These are phyloP conservation scores for Machimus atricapillus DNA, from an alignment of 2,888 invertebrate genomes.

Conservation along the genomic window DNA sequence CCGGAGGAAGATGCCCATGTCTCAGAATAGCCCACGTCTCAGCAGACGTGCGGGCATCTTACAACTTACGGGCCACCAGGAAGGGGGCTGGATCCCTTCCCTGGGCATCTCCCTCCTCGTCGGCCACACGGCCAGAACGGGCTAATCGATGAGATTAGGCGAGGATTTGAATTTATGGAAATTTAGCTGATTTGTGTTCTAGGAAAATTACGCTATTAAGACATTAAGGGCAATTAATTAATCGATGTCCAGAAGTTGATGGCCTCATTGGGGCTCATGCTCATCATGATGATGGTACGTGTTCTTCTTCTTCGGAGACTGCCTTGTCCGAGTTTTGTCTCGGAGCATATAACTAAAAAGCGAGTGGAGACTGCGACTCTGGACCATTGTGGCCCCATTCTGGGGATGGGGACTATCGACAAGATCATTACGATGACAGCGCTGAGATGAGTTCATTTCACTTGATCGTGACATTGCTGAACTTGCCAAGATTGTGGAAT, in stretches of 20 bases:
- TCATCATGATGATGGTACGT: background rate
- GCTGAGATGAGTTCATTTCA: slow-evolving; percentile 41
- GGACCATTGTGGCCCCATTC: background rate
- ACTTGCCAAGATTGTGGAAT: slow-evolving; percentile 37
- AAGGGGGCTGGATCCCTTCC: background rate
- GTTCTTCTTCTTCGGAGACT: background rate
- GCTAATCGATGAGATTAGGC: slow-evolving; percentile 36
- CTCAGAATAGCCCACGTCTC: background rate
- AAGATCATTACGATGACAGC: slow-evolving; percentile 34
- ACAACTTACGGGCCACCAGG: background rate
- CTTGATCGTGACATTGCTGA: slow-evolving; percentile 27
- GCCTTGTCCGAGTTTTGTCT: background rate
- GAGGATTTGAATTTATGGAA: slow-evolving; percentile 41
- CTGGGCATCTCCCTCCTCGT: background rate
- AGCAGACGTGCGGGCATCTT: background rate
- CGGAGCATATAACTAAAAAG: background rate
- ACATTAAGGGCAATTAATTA: slow-evolving; percentile 45
- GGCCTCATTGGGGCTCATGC: slow-evolving; percentile 3
- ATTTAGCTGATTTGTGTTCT: slow-evolving; percentile 42
- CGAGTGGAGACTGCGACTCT: background rate
- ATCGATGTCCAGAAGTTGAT: slow-evolving; percentile 41
- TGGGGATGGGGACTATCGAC: background rate
- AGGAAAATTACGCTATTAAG: slow-evolving; percentile 43
- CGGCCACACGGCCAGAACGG: background rate
- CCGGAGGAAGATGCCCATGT: background rate